Evolutionary conservation across 2,113 vertebrate species (phyloP), one percentile per base, ranked within the genome.

Genomic region (Origma solitaria): DNA sequence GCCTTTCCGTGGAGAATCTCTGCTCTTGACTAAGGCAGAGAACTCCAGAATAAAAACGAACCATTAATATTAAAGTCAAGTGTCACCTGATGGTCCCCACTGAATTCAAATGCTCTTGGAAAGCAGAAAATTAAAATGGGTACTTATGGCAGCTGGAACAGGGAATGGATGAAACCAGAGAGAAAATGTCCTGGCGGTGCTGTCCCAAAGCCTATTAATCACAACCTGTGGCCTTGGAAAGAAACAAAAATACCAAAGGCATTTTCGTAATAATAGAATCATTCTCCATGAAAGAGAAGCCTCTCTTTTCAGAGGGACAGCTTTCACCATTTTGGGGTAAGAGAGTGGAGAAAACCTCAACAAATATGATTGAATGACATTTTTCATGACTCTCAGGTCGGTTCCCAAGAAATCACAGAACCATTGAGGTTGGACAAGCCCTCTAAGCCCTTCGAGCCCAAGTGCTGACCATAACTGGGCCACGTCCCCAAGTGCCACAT

Each of bases 11-110:
- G 15, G 61, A 87, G 77, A 87, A 44, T 71, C 76, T 81, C 56
- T 8, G 21, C 82, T 85, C 88, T 68, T 60, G 62, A 24, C 56
- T 33, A 47, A 95, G 76, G 44, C 57, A 76, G 66, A 69, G 65
- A 82, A 56, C 64, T 77, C 53, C 62, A 54, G 86, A 88, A 83
- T 88, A 65, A 95, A 88, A 77, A 81, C 72, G 19, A 95, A 72
- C n/a, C 82, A 53, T 91, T 83, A 91, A 86, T 94, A 81, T 92
- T 94, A 92, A 92, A 83, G 83, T 57, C 80, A 53, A 82, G 71
- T 80, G 68, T 50, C 84, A 82, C 80, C 81, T 92, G 62, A 17
- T 73, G 18, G 31, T 60, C 50, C 50, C 68, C 50, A 9, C 33
- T 86, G 83, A 73, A 90, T 88, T 69, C 68, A 61, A 69, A 61